A percentile compares a stretch with the other conserved stretches of the same genome.
Conservation (phyloP, 1,140 invertebrate species). For the Drosophila setifemur region DNA sequence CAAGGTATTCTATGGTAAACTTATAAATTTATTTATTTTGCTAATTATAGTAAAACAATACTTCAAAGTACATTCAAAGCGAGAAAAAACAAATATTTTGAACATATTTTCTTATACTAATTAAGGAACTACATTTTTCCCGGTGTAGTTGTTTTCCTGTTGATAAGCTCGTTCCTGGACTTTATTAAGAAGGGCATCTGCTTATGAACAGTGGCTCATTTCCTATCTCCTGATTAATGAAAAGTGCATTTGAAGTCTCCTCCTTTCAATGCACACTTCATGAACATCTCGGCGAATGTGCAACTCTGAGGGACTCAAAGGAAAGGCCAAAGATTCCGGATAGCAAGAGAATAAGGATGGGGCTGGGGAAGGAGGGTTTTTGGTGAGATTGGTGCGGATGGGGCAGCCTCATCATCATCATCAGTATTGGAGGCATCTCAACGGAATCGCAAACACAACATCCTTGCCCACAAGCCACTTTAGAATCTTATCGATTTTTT, state of each 20-base stretch:
- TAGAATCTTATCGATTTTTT: slow-evolving; percentile 71
- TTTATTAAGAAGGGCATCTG: slow-evolving; percentile 13
- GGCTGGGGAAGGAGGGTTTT: slow-evolving; percentile 1
- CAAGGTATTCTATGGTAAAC: too few species aligned
- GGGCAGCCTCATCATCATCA: slow-evolving; percentile 22
- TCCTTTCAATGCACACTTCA: slow-evolving; percentile 36
- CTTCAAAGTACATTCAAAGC: too few species aligned
- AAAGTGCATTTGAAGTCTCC: slow-evolving; percentile 63
- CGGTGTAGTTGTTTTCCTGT: too few species aligned
- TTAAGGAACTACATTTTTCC: too few species aligned
- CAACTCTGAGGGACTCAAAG: slow-evolving; percentile 54
- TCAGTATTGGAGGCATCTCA: background rate
- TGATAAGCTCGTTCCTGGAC: too few species aligned
- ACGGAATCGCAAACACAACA: background rate
- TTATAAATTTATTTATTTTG: too few species aligned
- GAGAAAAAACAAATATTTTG: too few species aligned
- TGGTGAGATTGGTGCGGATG: slow-evolving; percentile 18
- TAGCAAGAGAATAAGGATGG: slow-evolving; percentile 22
- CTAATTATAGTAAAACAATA: too few species aligned
- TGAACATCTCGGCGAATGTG: slow-evolving; percentile 55
- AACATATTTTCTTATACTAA: too few species aligned
- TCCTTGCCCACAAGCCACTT: slow-evolving; percentile 59
- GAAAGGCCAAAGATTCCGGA: slow-evolving; percentile 40
- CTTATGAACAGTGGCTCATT: slow-evolving; percentile 14
- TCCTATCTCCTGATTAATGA: slow-evolving; percentile 66